Conservation (phyloP, 2,113 vertebrate species). For the Astur gentilis region DNA sequence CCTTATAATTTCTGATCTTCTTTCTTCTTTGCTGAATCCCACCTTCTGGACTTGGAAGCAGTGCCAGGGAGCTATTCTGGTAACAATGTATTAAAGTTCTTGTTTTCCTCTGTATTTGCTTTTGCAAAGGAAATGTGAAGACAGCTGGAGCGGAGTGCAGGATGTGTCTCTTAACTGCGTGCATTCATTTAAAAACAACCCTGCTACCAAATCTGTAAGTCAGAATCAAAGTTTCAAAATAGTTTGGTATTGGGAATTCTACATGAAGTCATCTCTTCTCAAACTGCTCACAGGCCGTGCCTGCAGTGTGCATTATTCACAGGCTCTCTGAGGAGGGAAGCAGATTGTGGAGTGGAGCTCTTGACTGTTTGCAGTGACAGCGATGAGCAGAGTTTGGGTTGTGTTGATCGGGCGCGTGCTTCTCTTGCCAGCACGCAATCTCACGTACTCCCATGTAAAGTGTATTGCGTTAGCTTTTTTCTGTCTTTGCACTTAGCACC, state of each 20-base stretch:
- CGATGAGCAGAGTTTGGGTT: background rate
- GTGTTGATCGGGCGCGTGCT: rapidly evolving
- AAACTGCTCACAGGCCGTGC: background rate
- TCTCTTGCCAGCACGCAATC: rapidly evolving
- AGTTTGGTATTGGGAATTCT: background rate
- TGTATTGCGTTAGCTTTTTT: background rate
- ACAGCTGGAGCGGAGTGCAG: background rate
- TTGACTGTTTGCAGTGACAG: background rate
- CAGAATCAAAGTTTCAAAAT: background rate
- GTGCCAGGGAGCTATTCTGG: background rate
- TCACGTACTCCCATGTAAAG: rapidly evolving
- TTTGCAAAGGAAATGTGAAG: background rate
- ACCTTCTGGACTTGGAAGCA: background rate
- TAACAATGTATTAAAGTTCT: background rate
- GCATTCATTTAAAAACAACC: background rate
- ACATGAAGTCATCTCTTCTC: background rate
- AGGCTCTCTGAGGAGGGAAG: background rate
- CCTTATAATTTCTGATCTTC: background rate
- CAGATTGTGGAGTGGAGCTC: background rate
- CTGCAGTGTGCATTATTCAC: background rate
- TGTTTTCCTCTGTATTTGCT: background rate
- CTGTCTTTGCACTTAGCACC: background rate
- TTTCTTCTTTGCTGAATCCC: background rate
- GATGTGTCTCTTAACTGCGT: background rate
- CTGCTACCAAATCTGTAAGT: background rate